Percentiles rank a stretch among this genome's conserved stretches.
phyloP scores from a whole-genome alignment of 2,797 vertebrate genomes.

The Halcyon smyrnensis region DNA sequence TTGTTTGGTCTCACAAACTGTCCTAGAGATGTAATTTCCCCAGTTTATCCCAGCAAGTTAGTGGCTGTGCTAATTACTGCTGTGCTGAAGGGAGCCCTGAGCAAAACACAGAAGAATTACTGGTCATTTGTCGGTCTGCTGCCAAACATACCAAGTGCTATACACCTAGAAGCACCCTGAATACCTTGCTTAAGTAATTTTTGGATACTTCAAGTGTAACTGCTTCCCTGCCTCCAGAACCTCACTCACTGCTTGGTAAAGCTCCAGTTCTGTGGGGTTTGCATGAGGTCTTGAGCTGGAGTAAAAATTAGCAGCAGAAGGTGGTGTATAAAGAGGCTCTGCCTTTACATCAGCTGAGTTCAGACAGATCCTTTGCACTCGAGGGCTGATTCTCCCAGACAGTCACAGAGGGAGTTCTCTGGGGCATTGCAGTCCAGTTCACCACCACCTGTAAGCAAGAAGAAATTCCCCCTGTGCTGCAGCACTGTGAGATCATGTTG shows the following conservation, averaged over 20 bases:
- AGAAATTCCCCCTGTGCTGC: neutral
- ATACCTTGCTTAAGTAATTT: neutral
- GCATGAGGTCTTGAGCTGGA: neutral
- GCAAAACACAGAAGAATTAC: neutral
- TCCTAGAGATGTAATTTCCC: neutral
- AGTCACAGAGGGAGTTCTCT: neutral
- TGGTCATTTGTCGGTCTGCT: neutral
- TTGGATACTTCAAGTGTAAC: neutral
- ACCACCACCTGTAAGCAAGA: neutral
- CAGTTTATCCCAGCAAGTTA: neutral
- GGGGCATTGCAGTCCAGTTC: rapidly evolving
- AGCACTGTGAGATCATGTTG: neutral
- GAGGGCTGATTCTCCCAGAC: rapidly evolving
- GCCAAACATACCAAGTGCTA: neutral
- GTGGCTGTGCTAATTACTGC: neutral
- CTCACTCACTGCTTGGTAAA: neutral
- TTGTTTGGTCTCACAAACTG: neutral
- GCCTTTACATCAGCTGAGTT: neutral
- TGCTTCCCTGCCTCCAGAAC: neutral
- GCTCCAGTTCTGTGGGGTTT: neutral
- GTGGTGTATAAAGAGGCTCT: neutral
- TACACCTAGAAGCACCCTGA: neutral
- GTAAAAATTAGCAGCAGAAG: neutral
- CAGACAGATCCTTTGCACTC: neutral
- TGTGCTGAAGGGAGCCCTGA: neutral